Percentiles rank a stretch among this genome's conserved stretches.
Evolutionary conservation across 2,888 invertebrate species (phyloP).

Genomic region (Melanostoma scalare): DNA sequence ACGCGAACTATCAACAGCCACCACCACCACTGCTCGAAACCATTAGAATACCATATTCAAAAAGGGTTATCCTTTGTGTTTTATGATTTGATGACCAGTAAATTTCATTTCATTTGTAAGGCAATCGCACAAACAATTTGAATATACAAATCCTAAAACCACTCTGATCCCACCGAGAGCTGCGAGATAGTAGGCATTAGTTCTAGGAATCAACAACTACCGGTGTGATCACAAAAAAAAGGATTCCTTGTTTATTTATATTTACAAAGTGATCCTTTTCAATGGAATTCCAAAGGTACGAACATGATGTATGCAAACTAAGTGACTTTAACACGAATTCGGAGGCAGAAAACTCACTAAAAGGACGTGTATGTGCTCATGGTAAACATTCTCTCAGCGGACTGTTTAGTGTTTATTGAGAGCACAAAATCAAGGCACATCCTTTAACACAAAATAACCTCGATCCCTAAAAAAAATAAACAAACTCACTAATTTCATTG

Average conservation of each 20-base stretch:
- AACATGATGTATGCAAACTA: conserved; percentile 52
- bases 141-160: conserved; percentile 24
- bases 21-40: conserved; percentile 2
- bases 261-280: conserved; percentile 59
- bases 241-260: conserved; percentile 48
- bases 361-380: conserved; percentile 17
- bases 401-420: conserved; percentile 43
- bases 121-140: conserved; percentile 67
- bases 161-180: conserved; percentile 21
- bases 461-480: conserved; percentile 31
- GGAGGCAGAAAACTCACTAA: conserved; percentile 32
- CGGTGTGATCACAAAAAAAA: conserved; percentile 33
- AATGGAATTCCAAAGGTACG: conserved; percentile 40
- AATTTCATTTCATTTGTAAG: conserved; percentile 46
- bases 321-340: conserved; percentile 67
- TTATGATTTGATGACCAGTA: conserved; percentile 38
- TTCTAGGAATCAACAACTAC: conserved; percentile 59
- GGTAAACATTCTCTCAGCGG: conserved; percentile 8
- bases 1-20: conserved; percentile 67
- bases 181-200: conserved; percentile 30
- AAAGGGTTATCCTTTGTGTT: conserved; percentile 51
- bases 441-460: conserved; percentile 27
- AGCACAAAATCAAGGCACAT: conserved; percentile 43
- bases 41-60: conserved; percentile 2
- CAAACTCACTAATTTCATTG: conserved; percentile 57